phyloP scores from a whole-genome alignment of 2,797 vertebrate species.

The Parauchenoglanis ngamensis region DNA sequence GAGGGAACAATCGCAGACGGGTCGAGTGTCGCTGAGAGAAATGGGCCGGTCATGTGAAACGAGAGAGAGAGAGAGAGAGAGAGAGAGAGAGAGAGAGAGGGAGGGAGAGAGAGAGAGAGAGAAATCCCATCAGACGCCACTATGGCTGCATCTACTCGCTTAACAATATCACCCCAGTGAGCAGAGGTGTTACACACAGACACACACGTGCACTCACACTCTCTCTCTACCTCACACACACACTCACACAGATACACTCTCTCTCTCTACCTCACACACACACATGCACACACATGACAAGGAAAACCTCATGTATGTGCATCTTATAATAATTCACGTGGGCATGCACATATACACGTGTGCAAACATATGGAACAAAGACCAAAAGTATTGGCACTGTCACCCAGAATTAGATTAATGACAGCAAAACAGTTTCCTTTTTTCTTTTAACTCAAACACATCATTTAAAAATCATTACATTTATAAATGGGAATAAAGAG shows the following conservation, averaged over 20 bases:
- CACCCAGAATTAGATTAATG: background rate
- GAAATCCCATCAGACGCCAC: background rate
- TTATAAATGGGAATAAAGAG: background rate
- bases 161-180: background rate
- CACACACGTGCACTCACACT: background rate
- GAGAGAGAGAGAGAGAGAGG: background rate
- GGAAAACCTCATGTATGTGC: background rate
- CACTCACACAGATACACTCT: background rate
- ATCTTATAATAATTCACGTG: background rate
- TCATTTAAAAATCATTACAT: background rate
- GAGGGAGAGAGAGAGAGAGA: background rate
- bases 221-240: background rate
- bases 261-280: background rate
- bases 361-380: background rate
- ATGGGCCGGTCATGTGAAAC: background rate
- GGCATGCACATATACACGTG: background rate
- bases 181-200: background rate
- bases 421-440: background rate
- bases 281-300: background rate
- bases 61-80: background rate
- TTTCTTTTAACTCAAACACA: background rate
- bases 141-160: background rate
- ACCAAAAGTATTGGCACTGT: background rate
- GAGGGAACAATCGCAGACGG: constrained; percentile 6
- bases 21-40: constrained; percentile 23